Percentiles rank a stretch among this genome's conserved stretches.
These are phyloP conservation scores for Mobula hypostoma DNA, from an alignment of 2,113 vertebrate genomes.

Conservation along the genomic window DNA sequence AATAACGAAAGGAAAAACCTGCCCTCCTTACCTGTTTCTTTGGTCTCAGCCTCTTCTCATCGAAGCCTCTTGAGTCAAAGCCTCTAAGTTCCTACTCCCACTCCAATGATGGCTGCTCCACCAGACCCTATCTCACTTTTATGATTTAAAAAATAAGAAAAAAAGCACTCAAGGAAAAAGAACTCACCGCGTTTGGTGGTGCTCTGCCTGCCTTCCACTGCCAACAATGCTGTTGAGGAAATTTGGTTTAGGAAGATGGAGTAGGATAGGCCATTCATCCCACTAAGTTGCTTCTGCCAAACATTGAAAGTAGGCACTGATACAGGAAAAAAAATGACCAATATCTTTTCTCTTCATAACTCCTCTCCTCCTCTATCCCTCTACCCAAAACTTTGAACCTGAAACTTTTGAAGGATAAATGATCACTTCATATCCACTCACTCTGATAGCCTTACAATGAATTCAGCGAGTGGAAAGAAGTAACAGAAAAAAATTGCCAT, in stretches of 20 bases:
- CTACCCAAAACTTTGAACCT: background rate
- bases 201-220: too few species aligned
- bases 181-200: too few species aligned
- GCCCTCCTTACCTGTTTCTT: too few species aligned
- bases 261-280: background rate
- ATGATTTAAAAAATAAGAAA: too few species aligned
- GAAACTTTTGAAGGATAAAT: background rate
- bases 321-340: background rate
- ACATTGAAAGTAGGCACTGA: background rate
- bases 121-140: too few species aligned
- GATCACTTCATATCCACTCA: background rate
- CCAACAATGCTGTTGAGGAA: background rate
- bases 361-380: background rate
- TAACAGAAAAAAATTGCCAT: background rate
- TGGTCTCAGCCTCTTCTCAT: too few species aligned
- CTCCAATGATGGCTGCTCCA: too few species aligned
- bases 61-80: too few species aligned
- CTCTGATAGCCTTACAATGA: background rate
- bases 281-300: background rate
- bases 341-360: background rate
- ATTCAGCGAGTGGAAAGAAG: background rate
- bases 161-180: too few species aligned
- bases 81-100: too few species aligned
- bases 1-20: too few species aligned
- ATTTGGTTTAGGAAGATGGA: background rate